phyloP scores from a whole-genome alignment of 2,888 invertebrate species.

The Stenodera caucasica region DNA sequence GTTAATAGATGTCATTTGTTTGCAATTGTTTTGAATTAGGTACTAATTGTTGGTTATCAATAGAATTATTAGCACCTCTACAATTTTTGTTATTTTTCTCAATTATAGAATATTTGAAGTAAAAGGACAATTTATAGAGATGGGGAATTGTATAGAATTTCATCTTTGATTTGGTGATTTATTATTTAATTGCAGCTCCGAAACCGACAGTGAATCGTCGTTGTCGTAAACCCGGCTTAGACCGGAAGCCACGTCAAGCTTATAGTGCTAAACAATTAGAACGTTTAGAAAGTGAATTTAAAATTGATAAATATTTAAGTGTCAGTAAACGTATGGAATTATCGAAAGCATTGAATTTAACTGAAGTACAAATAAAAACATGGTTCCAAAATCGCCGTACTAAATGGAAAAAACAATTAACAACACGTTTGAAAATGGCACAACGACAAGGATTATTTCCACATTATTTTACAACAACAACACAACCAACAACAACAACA shows the following conservation, averaged over 20 bases:
- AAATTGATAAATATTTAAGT: constrained; percentile 93
- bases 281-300: constrained; percentile 89
- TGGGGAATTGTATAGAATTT: too few species aligned
- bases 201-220: constrained; percentile 74
- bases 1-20: constrained; percentile 21
- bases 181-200: constrained; percentile 63
- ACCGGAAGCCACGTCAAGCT: constrained; percentile 93
- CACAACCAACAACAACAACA: constrained; percentile 56
- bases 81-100: too few species aligned
- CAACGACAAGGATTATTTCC: constrained; percentile 81
- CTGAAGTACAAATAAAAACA: constrained; percentile 95
- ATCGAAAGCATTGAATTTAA: constrained; percentile 83
- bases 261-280: constrained; percentile 95
- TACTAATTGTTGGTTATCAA: background rate
- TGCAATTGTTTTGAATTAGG: background rate
- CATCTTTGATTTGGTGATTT: background rate
- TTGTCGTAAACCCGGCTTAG: constrained; percentile 83
- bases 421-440: constrained; percentile 84
- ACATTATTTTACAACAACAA: constrained; percentile 65
- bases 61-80: too few species aligned
- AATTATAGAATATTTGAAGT: too few species aligned
- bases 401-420: constrained; percentile 97
- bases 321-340: constrained; percentile 94
- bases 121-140: too few species aligned
- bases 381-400: constrained; percentile 96